These are phyloP conservation scores for Clusia tigrina DNA, from an alignment of 2,888 invertebrate genomes.

Conservation along the genomic window DNA sequence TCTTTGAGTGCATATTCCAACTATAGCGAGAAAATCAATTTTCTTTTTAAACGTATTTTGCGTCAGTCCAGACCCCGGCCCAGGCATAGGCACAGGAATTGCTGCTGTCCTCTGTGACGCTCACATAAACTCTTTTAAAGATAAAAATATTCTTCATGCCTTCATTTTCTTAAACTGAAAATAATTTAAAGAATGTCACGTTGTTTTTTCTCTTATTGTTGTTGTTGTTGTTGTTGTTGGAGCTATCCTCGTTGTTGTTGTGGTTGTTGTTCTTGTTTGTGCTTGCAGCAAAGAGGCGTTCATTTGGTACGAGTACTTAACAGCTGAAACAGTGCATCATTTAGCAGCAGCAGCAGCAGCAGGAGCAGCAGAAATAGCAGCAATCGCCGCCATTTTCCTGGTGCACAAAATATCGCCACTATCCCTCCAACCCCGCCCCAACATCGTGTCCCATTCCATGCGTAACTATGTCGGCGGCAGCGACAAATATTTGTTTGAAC, in stretches of 20 bases:
- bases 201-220: constrained; percentile 45
- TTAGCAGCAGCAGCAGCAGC: not conserved
- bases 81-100: no score
- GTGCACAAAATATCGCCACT: no score
- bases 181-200: constrained; percentile 56
- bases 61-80: no score
- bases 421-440: not conserved
- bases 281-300: not conserved
- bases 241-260: no score
- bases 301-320: not conserved
- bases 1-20: constrained; percentile 1
- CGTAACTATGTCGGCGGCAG: not conserved
- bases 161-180: constrained; percentile 53
- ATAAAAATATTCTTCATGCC: constrained; percentile 53
- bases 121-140: constrained; percentile 37
- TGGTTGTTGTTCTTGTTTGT: not conserved
- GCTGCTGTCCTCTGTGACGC: constrained; percentile 27
- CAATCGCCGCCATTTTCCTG: not conserved
- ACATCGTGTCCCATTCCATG: not conserved
- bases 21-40: constrained; percentile 1
- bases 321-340: not conserved
- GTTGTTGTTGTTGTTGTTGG: no score
- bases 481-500: constrained; percentile 13
- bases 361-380: not conserved
- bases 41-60: not conserved